Evolutionary conservation across 1,140 invertebrate genomes (phyloP).

Genomic region (Drosophila tsacasi): DNA sequence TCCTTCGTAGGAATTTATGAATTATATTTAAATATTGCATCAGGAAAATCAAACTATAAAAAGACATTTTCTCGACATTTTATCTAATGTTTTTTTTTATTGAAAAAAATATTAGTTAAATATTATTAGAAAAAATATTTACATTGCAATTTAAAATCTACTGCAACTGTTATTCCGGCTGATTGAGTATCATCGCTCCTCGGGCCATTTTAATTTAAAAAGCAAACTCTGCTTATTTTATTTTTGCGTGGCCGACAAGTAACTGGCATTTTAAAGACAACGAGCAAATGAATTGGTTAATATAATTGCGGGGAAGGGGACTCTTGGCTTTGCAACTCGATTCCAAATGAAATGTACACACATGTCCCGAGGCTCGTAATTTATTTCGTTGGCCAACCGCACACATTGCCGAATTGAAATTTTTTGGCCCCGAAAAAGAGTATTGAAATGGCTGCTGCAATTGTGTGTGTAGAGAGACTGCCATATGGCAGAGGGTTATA

Average conservation of each 20-base stretch:
- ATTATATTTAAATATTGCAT: too few species aligned
- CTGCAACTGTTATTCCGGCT: background rate
- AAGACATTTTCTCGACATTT: background rate
- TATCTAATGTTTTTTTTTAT: background rate
- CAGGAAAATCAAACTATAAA: too few species aligned
- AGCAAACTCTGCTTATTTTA: background rate
- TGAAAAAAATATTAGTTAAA: background rate
- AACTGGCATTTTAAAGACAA: constrained; percentile 4
- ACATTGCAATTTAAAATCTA: constrained; percentile 1
- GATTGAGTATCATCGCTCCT: constrained; percentile 25
- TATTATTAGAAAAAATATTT: background rate
- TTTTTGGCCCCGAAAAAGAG: constrained; percentile 23
- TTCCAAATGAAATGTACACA: constrained; percentile 35
- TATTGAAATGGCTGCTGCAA: constrained; percentile 22
- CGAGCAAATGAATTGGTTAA: constrained; percentile 29
- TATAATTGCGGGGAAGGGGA: constrained; percentile 22
- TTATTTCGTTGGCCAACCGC: constrained; percentile 25
- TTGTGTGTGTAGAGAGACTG: constrained; percentile 7
- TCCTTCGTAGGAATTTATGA: background rate
- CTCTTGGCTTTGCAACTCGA: constrained; percentile 37
- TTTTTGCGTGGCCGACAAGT: background rate
- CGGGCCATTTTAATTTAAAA: constrained; percentile 20
- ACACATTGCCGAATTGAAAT: constrained; percentile 22
- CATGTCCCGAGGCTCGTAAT: constrained; percentile 39
- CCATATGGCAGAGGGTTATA: constrained; percentile 29